phyloP scores from a whole-genome alignment of 2,113 vertebrate genomes.

The Sitta europaea region DNA sequence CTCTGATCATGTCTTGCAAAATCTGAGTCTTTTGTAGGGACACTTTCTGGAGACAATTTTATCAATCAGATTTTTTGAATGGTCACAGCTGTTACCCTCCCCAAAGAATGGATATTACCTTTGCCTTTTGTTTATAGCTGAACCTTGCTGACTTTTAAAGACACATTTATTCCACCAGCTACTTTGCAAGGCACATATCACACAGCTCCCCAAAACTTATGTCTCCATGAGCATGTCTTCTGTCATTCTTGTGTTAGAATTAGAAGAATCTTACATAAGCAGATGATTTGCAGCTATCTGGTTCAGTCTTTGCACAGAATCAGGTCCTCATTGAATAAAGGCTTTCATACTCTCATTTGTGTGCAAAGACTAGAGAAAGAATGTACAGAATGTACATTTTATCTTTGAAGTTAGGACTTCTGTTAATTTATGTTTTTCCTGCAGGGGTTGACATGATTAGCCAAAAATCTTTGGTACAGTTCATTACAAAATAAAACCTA shows the following conservation, averaged over 20 bases:
- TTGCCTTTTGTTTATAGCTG: not conserved
- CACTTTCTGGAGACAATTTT: not conserved
- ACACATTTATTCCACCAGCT: not conserved
- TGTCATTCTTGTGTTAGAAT: not conserved
- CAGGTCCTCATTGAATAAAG: not conserved
- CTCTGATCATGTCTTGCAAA: not conserved
- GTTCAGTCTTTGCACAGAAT: not conserved
- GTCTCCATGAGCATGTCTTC: not conserved
- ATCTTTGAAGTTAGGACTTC: not conserved
- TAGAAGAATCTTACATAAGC: not conserved
- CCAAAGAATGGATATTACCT: not conserved
- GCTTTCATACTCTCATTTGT: not conserved
- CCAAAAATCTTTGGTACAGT: not conserved
- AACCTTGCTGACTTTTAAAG: not conserved
- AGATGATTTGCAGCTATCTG: not conserved
- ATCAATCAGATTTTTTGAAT: not conserved
- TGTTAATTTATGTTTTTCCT: conserved; percentile 16
- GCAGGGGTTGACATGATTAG: not conserved
- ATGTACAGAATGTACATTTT: not conserved
- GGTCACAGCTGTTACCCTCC: not conserved
- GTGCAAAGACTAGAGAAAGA: not conserved
- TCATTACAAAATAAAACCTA: not conserved
- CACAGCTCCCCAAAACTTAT: not conserved
- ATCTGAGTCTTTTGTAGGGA: not conserved
- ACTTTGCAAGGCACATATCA: not conserved